Percentiles rank a stretch among this genome's conserved stretches.
Conservation (phyloP, 2,113 vertebrate genomes). For the Callithrix jacchus region DNA sequence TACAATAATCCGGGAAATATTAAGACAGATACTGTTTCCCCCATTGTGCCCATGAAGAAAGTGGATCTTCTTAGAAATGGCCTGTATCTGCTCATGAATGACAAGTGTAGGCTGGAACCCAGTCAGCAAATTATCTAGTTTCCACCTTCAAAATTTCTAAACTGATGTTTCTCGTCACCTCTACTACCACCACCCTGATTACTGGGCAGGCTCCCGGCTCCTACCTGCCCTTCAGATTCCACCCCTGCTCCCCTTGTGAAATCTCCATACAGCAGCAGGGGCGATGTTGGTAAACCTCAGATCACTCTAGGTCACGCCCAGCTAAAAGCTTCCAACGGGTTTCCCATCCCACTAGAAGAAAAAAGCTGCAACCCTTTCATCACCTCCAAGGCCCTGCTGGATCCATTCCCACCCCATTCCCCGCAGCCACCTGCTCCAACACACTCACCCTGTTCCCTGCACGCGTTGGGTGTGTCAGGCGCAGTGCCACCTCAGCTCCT, state of each 20-base stretch:
- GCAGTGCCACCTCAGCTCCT: too few species aligned
- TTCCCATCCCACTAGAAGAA: neutral
- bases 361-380: neutral
- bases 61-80: neutral
- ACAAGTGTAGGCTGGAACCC: neutral
- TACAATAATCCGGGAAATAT: neutral
- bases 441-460: neutral
- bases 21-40: neutral
- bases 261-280: neutral
- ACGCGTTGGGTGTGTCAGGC: too few species aligned
- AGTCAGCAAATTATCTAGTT: neutral
- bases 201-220: neutral
- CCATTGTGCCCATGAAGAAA: neutral
- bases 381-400: neutral
- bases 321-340: neutral
- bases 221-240: neutral
- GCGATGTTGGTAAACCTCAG: neutral
- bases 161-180: neutral
- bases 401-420: too few species aligned
- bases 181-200: neutral
- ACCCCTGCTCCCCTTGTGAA: neutral
- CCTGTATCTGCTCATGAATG: neutral
- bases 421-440: too few species aligned
- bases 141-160: neutral
- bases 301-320: neutral